These are phyloP conservation scores for Punctoribates punctum DNA, from an alignment of 2,888 invertebrate species.

Conservation along the genomic window DNA sequence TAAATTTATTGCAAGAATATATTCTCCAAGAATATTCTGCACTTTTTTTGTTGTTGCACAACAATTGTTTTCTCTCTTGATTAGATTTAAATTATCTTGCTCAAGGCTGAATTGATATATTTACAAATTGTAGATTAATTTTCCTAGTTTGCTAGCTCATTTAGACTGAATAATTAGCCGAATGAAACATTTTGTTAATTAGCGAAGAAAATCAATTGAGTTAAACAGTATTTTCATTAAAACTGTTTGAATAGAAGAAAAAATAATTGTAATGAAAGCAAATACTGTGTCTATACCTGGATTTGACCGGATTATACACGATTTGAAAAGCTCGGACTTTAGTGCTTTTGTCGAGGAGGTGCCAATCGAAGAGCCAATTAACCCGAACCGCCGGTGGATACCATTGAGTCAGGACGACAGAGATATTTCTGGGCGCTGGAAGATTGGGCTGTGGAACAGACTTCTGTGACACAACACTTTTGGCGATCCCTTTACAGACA, in stretches of 20 bases:
- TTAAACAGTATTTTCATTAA: not conserved
- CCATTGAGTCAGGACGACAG: conserved; percentile 47
- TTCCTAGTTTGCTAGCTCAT: too few relatives aligned
- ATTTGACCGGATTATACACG: conserved; percentile 41
- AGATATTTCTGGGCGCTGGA: conserved; percentile 46
- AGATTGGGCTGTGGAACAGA: not conserved
- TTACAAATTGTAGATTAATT: too few relatives aligned
- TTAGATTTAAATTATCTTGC: too few relatives aligned
- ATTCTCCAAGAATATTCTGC: too few relatives aligned
- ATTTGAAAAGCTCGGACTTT: conserved; percentile 41
- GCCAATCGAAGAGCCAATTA: conserved; percentile 44
- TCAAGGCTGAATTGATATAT: too few relatives aligned
- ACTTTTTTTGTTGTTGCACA: too few relatives aligned
- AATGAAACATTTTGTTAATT: too few relatives aligned
- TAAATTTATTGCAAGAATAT: too few relatives aligned
- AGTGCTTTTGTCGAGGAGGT: conserved; percentile 6
- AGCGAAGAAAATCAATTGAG: not conserved
- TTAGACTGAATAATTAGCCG: too few relatives aligned
- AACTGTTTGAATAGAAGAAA: not conserved
- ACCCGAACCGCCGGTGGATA: conserved; percentile 47
- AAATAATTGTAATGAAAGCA: not conserved
- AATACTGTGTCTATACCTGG: conserved; percentile 37
- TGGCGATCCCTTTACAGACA: conserved; percentile 12
- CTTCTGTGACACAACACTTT: not conserved
- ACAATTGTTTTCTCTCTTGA: too few relatives aligned